Conservation (phyloP, 92 coral and sea anemone species). For the Montipora capitata region DNA sequence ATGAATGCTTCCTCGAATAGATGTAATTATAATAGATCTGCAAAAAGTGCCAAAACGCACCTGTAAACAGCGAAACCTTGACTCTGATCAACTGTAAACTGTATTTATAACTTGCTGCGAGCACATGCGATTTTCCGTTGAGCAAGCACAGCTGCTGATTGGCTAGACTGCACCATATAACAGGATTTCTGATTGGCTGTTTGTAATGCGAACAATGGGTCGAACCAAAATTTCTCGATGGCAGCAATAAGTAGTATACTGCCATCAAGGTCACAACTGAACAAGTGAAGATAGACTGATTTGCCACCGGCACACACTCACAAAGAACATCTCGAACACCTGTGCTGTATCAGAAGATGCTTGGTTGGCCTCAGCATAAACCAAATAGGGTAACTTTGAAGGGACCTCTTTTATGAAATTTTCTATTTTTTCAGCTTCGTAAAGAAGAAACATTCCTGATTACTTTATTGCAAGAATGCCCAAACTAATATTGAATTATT, state of each 20-base stretch:
- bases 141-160: too few species aligned
- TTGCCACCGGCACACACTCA: neutral
- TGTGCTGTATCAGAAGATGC: neutral
- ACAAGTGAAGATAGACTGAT: conserved; percentile 3
- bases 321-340: conserved; percentile 34
- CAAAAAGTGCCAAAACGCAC: too few species aligned
- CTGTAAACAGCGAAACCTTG: too few species aligned
- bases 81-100: too few species aligned
- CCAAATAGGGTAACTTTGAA: conserved; percentile 4
- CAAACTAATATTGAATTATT: conserved; percentile 1
- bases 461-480: neutral
- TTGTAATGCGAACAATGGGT: too few species aligned
- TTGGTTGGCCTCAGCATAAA: neutral
- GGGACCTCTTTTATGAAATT: conserved; percentile 15
- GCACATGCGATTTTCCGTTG: too few species aligned
- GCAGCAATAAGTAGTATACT: conserved; percentile 23
- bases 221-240: too few species aligned
- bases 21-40: too few species aligned
- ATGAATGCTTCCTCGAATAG: too few species aligned
- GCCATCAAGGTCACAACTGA: conserved; percentile 40
- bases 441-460: neutral
- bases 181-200: too few species aligned
- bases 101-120: too few species aligned
- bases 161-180: too few species aligned
- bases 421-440: conserved; percentile 40